Evolutionary conservation across 35 echinoderm and acorn worm species (phyloP).

Genomic region (Amphiura filiformis): DNA sequence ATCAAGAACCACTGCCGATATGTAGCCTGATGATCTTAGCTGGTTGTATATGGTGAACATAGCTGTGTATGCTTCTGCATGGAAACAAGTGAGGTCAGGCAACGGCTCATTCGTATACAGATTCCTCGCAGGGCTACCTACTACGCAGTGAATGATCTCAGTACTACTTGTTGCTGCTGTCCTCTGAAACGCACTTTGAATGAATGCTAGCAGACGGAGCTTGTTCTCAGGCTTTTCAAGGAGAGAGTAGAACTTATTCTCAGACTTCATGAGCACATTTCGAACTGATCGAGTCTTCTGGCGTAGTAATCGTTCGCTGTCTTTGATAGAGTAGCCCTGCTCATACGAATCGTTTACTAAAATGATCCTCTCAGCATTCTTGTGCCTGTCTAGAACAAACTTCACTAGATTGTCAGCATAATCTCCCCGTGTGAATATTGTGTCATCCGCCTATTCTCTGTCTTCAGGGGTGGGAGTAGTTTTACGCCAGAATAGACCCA

Average conservation of each 20-base stretch:
- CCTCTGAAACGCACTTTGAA: conserved; percentile 37
- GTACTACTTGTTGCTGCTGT: conserved; percentile 18
- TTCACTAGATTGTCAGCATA: too few relatives aligned
- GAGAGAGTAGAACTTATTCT: conserved; percentile 48
- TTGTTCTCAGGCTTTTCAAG: conserved; percentile 55
- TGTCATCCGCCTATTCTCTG: too few relatives aligned
- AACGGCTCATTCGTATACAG: conserved; percentile 24
- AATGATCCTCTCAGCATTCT: too few relatives aligned
- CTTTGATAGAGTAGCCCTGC: conserved; percentile 15
- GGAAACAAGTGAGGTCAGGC: conserved; percentile 44
- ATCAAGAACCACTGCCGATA: conserved; percentile 25
- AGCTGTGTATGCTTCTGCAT: conserved; percentile 60
- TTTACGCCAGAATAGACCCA: too few relatives aligned
- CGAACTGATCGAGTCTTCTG: background rate
- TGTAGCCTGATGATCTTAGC: conserved; percentile 43
- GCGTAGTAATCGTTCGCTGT: conserved; percentile 26
- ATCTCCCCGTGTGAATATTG: too few relatives aligned
- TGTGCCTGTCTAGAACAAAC: too few relatives aligned
- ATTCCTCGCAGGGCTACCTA: conserved; percentile 35
- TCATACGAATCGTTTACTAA: background rate
- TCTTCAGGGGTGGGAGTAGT: too few relatives aligned
- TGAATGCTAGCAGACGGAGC: conserved; percentile 42
- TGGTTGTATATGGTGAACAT: conserved; percentile 50
- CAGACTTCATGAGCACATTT: conserved; percentile 15
- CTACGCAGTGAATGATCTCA: conserved; percentile 53